These are phyloP conservation scores for Macroglossus sobrinus DNA, from an alignment of 2,113 vertebrate species.

Conservation along the genomic window DNA sequence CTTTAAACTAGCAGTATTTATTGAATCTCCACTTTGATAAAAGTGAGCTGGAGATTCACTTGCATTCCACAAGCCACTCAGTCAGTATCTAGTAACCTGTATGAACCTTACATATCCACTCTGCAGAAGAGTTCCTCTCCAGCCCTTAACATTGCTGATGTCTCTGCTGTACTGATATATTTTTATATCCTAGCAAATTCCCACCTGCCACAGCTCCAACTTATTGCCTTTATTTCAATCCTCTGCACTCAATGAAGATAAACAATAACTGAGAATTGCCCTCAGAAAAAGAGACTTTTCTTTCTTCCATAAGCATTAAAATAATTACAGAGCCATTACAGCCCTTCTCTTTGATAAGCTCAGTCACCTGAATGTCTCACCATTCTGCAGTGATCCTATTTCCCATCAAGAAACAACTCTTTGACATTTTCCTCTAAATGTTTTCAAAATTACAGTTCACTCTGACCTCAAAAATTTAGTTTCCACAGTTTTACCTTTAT, in stretches of 20 bases:
- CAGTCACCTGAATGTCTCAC: neutral
- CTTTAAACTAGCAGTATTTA: neutral
- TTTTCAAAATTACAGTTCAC: slow-evolving; percentile 60
- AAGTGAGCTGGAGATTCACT: neutral
- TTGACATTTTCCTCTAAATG: slow-evolving; percentile 14
- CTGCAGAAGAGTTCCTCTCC: neutral
- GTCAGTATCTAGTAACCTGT: neutral
- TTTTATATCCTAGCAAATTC: neutral
- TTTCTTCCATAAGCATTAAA: neutral
- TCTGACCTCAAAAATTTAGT: slow-evolving; percentile 37
- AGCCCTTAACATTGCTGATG: neutral
- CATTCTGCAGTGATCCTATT: neutral
- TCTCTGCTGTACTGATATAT: neutral
- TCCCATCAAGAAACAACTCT: slow-evolving; percentile 48
- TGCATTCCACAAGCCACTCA: neutral
- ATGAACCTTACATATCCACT: neutral
- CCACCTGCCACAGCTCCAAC: neutral
- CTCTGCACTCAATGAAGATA: neutral
- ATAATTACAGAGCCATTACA: slow-evolving; percentile 26
- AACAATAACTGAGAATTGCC: neutral
- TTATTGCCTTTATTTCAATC: neutral
- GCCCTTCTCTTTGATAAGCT: neutral
- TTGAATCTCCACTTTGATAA: neutral
- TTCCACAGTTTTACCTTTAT: slow-evolving; percentile 79
- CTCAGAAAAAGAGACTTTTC: neutral